Evolutionary conservation across 2,888 invertebrate species (phyloP), one percentile per base, ranked within the genome.

Genomic region (Junonia oenone): DNA sequence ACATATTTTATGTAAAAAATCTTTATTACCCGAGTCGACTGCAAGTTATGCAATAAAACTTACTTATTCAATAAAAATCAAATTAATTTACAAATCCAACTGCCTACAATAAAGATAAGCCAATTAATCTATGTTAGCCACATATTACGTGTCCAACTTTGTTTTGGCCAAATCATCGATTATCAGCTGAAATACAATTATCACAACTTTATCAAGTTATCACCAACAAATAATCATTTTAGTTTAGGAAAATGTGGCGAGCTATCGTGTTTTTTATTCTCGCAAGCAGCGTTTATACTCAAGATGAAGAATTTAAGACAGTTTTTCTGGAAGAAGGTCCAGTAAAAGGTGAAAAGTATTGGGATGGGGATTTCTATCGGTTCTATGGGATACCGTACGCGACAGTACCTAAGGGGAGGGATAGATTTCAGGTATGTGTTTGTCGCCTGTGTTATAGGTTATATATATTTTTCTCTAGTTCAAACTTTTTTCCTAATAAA

Each of bases 321-420:
- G 78, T 89, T 0, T 48, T 68, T 1, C 63, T 87, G 27, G 78
- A 82, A 13, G 74, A 81, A 17, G 89, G 89, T 0, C 64, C 60
- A 1, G 72, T 89, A 1, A 65, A 66, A 1, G 89, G 84, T 0
- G 71, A 70, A n/a, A 86, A 84, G 35, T 84, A 75, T 51, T 89
- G 88, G 89, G 73, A 83, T 68, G 89, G 86, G 0, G 86, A 88
- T 45, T 85, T 73, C 51, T 83, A 76, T 63, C 85, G 87, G 53
- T 90, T 86, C 51, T 86, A 72, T 49, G 85, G 87, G 2, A 64
- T 90, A 0, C 88, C 88, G 0, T 90, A 85, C 56, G 89, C 89
- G 0, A 76, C 66, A 1, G 77, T 64, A 0, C 89, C 89, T 0
- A 79, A 66, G 17, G 89, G 88, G 6, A 62, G 74, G 19, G 82